These are phyloP conservation scores for Raja brachyura DNA, from an alignment of 2,113 vertebrate species.

Conservation along the genomic window DNA sequence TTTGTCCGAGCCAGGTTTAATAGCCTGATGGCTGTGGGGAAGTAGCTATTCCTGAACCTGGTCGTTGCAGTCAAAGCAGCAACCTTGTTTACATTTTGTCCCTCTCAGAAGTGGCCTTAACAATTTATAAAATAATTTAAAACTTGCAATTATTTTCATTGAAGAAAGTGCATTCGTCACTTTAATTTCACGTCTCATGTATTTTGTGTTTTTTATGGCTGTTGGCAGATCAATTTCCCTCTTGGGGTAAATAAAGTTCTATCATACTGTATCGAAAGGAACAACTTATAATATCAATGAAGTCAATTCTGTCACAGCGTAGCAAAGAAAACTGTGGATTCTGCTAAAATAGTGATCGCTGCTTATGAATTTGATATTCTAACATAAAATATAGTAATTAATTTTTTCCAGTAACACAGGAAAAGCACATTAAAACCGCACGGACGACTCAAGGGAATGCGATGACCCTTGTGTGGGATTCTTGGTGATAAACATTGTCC, in stretches of 20 bases:
- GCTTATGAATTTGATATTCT: not conserved
- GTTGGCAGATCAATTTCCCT: too few relatives aligned
- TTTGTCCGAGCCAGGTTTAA: too few relatives aligned
- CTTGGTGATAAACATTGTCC: not conserved
- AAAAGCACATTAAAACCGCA: not conserved
- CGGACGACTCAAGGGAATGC: not conserved
- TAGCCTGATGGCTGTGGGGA: too few relatives aligned
- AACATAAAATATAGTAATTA: not conserved
- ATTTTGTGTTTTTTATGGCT: too few relatives aligned
- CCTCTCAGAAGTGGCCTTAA: not conserved
- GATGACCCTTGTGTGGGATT: not conserved
- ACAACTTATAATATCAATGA: too few relatives aligned
- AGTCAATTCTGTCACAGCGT: not conserved
- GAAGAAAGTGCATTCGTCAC: too few relatives aligned
- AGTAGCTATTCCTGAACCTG: too few relatives aligned
- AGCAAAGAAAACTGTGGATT: not conserved
- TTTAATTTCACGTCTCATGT: too few relatives aligned
- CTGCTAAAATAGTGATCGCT: not conserved
- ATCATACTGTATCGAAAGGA: not conserved
- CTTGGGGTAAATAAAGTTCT: not conserved
- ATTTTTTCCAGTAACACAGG: not conserved
- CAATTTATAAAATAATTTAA: not conserved
- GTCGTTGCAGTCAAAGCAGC: too few relatives aligned
- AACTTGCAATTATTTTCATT: not conserved
- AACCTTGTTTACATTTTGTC: too few relatives aligned